phyloP scores from a whole-genome alignment of 2,797 vertebrate species.

The Sarcophilus harrisii region DNA sequence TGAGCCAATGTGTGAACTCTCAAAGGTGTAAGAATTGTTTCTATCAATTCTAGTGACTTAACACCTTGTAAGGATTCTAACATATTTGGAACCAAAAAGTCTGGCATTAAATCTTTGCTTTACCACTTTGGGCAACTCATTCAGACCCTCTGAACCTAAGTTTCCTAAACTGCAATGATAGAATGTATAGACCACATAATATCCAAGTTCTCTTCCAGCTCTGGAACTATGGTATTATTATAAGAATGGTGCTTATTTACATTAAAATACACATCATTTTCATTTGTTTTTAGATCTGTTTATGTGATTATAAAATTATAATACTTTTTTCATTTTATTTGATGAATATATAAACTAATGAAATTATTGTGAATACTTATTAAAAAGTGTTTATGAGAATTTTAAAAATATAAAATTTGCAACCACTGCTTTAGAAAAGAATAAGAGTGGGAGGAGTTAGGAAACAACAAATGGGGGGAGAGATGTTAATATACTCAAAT shows the following conservation, averaged over 20 bases:
- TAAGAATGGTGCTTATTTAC: neutral
- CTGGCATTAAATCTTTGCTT: too few relatives aligned
- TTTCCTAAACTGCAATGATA: neutral
- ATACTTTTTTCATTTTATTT: neutral
- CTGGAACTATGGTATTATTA: neutral
- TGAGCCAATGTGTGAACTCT: too few relatives aligned
- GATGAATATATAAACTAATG: neutral
- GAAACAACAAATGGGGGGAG: neutral
- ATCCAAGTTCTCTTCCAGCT: neutral
- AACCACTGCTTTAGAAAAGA: neutral
- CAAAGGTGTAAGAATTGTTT: too few relatives aligned
- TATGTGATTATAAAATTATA: neutral
- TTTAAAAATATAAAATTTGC: neutral
- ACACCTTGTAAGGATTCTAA: too few relatives aligned
- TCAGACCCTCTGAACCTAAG: neutral
- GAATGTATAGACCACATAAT: neutral
- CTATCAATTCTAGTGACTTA: too few relatives aligned
- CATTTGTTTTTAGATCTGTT: neutral
- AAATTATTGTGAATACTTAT: neutral
- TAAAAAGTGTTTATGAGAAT: neutral
- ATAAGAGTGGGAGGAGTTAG: neutral
- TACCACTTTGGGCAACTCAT: neutral
- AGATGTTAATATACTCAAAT: too few relatives aligned
- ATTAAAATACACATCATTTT: neutral
- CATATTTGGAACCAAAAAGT: neutral